Conservation (phyloP, 2,888 invertebrate genomes). For the Agrochola litura region DNA sequence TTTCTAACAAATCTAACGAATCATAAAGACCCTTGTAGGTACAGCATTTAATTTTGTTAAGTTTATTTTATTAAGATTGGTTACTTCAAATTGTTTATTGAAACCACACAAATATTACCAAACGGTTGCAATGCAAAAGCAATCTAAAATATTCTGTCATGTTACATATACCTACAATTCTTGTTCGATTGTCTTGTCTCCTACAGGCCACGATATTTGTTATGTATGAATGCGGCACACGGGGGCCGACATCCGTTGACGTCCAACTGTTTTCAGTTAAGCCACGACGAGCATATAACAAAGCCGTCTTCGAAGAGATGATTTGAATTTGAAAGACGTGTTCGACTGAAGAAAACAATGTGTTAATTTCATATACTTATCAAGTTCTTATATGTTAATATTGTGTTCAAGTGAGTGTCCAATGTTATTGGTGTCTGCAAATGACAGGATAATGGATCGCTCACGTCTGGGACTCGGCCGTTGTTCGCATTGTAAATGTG, state of each 20-base stretch:
- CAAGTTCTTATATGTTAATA: slow-evolving; percentile 53
- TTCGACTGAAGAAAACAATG: slow-evolving; percentile 73
- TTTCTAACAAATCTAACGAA: not conserved
- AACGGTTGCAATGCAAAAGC: slow-evolving; percentile 37
- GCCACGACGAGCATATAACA: slow-evolving; percentile 80
- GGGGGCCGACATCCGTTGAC: slow-evolving; percentile 84
- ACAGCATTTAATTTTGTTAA: not conserved
- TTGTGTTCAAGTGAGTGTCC: slow-evolving; percentile 51
- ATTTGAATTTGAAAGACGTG: slow-evolving; percentile 79
- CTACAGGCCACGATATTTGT: slow-evolving; percentile 79
- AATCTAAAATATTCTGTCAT: slow-evolving; percentile 76
- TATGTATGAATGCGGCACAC: slow-evolving; percentile 82
- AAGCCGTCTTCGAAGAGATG: slow-evolving; percentile 74
- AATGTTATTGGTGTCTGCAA: slow-evolving; percentile 53
- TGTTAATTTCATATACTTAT: slow-evolving; percentile 70
- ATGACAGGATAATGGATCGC: slow-evolving; percentile 52
- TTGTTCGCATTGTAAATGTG: slow-evolving; percentile 47
- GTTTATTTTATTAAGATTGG: not conserved
- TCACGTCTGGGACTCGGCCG: slow-evolving; percentile 44
- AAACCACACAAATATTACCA: slow-evolving; percentile 25
- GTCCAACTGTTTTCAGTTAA: slow-evolving; percentile 85
- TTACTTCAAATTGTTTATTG: slow-evolving; percentile 8
- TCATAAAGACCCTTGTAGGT: not conserved
- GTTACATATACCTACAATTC: slow-evolving; percentile 76
- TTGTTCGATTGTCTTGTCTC: slow-evolving; percentile 82